phyloP scores from a whole-genome alignment of 2,888 invertebrate genomes.

The Cosmia trapezina region DNA sequence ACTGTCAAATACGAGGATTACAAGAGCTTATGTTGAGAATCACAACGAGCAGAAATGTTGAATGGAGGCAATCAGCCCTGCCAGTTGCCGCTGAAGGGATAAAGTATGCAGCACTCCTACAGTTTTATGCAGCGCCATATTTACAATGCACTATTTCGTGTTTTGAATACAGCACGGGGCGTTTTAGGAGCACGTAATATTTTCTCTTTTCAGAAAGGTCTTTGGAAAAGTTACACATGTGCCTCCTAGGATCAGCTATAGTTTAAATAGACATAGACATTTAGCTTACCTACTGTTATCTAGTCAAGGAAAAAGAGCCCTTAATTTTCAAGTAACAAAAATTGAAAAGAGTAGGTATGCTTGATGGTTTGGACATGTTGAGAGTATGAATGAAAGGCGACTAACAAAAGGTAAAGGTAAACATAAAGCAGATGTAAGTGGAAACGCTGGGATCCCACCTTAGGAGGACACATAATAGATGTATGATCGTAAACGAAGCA shows the following conservation, averaged over 20 bases:
- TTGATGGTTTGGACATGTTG: too few relatives aligned
- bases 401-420: too few relatives aligned
- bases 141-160: conserved; percentile 44
- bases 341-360: too few relatives aligned
- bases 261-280: too few relatives aligned
- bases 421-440: too few relatives aligned
- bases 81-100: conserved; percentile 62
- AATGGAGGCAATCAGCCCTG: conserved; percentile 77
- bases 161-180: conserved; percentile 17
- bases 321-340: not conserved
- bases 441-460: too few relatives aligned
- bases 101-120: conserved; percentile 44
- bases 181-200: conserved; percentile 14
- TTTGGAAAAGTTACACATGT: not conserved
- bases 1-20: conserved; percentile 63
- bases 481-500: not conserved
- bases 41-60: conserved; percentile 64
- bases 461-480: too few relatives aligned
- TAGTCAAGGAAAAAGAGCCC: too few relatives aligned
- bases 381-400: too few relatives aligned
- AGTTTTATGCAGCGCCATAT: conserved; percentile 33
- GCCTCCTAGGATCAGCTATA: not conserved
- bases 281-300: too few relatives aligned
- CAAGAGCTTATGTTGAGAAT: conserved; percentile 61
- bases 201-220: not conserved